Evolutionary conservation across 2,888 invertebrate species (phyloP).

Genomic region (Phorcus lineatus): DNA sequence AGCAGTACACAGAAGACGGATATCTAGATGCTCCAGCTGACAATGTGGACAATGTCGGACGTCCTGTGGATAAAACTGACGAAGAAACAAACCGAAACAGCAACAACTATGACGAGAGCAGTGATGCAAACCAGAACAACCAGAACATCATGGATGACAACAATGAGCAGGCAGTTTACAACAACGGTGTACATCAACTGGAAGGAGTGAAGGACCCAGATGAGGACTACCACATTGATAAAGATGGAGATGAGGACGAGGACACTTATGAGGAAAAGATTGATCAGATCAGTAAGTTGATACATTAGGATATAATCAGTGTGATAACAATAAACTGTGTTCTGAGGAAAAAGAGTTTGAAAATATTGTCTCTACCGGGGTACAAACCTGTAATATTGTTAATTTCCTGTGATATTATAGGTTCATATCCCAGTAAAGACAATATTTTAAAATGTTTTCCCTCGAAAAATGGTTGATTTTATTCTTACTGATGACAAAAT

Average conservation of each 20-base stretch:
- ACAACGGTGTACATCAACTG: neutral
- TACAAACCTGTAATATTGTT: too few species aligned
- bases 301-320: too few species aligned
- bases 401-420: too few species aligned
- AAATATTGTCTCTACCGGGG: too few species aligned
- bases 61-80: neutral
- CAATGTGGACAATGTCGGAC: neutral
- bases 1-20: neutral
- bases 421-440: too few species aligned
- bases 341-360: too few species aligned
- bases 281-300: neutral
- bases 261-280: neutral
- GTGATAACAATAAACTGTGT: too few species aligned
- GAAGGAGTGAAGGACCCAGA: neutral
- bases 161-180: constrained; percentile 3
- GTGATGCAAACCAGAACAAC: neutral
- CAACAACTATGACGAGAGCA: neutral
- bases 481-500: too few species aligned
- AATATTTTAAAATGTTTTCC: too few species aligned
- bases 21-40: neutral
- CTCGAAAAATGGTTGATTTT: too few species aligned
- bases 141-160: constrained; percentile 11
- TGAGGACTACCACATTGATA: neutral
- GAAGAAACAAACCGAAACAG: neutral
- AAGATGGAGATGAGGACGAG: neutral